These are phyloP conservation scores for Neodiprion pinetum DNA, from an alignment of 1,140 invertebrate species.

Conservation along the genomic window DNA sequence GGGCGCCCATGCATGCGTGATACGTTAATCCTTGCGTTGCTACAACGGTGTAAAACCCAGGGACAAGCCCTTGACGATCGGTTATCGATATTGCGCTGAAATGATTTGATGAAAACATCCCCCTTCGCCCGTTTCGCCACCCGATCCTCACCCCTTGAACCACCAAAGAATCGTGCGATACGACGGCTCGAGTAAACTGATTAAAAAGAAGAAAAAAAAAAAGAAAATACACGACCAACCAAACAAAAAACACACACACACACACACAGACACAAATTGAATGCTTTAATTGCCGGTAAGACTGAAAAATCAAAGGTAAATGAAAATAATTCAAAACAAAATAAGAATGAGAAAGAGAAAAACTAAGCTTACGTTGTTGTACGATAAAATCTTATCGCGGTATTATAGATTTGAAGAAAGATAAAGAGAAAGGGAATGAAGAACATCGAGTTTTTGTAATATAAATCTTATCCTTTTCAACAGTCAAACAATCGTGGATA, in stretches of 20 bases:
- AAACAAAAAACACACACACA: too few relatives aligned
- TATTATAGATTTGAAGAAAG: too few relatives aligned
- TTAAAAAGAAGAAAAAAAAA: neutral
- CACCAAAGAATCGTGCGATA: neutral
- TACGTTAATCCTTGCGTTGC: neutral
- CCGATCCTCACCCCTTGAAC: neutral
- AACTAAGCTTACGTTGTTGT: conserved; percentile 15
- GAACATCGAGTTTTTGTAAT: too few relatives aligned
- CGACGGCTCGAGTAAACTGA: neutral
- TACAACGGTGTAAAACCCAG: neutral
- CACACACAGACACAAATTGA: neutral
- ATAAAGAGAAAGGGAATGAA: too few relatives aligned
- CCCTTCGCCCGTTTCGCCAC: neutral
- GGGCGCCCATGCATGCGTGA: neutral
- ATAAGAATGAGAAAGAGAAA: conserved; percentile 34
- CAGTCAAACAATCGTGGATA: too few relatives aligned
- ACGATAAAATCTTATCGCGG: too few relatives aligned
- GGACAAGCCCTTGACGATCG: neutral
- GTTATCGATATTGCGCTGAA: neutral
- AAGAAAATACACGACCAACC: too few relatives aligned
- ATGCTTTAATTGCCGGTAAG: conserved; percentile 38
- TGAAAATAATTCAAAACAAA: conserved; percentile 14
- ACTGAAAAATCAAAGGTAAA: conserved; percentile 43
- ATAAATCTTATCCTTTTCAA: too few relatives aligned
- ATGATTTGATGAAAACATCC: neutral